Percentiles rank a stretch among this genome's conserved stretches.
These are phyloP conservation scores for Sinocyclocheilus grahami DNA, from an alignment of 2,113 vertebrate species.

Conservation along the genomic window DNA sequence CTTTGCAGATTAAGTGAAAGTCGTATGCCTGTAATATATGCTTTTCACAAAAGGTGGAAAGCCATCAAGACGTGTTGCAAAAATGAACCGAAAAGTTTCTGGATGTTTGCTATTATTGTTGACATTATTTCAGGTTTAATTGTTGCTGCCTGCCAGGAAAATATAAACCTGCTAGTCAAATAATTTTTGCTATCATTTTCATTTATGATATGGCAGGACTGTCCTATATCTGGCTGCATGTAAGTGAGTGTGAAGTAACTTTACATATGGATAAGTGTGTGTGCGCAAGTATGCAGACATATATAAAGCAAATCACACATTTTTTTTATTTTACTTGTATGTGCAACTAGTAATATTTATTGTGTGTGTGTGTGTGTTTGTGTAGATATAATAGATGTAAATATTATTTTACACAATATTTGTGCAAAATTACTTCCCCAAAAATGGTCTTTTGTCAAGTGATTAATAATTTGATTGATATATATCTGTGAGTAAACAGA, in stretches of 20 bases:
- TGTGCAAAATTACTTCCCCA: no score
- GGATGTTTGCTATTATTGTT: not conserved
- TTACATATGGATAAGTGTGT: not conserved
- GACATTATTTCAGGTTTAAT: not conserved
- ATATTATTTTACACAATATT: no score
- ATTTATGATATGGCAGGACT: not conserved
- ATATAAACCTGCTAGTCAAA: not conserved
- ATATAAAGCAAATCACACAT: no score
- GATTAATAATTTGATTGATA: no score
- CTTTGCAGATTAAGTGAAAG: slow-evolving; percentile 58
- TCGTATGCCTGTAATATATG: slow-evolving; percentile 57
- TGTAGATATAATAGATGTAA: no score
- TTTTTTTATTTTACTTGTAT: no score
- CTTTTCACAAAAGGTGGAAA: slow-evolving; percentile 40
- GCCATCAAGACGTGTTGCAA: slow-evolving; percentile 30
- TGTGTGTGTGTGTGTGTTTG: no score
- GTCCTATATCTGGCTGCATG: not conserved
- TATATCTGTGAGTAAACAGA: no score
- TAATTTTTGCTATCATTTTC: not conserved
- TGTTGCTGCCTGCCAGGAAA: not conserved
- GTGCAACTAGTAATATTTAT: no score
- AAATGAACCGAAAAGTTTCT: not conserved
- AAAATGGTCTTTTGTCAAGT: no score
- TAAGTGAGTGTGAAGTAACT: not conserved
- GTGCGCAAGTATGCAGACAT: not conserved